Base-by-base conservation (phyloP, 1,140 invertebrate species). In the Cydia splendana region DNA sequence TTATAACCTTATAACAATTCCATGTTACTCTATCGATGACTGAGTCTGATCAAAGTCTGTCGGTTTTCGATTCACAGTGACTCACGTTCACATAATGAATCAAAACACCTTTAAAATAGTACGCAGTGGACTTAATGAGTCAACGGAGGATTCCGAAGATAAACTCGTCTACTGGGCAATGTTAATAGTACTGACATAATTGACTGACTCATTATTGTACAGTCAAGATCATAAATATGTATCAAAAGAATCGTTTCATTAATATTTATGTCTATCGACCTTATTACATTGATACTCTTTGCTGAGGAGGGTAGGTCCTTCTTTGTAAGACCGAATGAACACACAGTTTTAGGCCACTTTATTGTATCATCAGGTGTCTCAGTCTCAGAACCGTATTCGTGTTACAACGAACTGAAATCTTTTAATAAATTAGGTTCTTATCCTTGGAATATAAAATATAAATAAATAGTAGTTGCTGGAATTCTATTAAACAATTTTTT, bases 101-200 rank as follows among this genome's bases (percentile, higher is more conserved):
- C 30, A 71, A 71, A 71, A 34, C 30, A 71, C 67, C 34, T 71
- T 38, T 30, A 38, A 71, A 62, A 24, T 62, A 34, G 67, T 38
- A 45, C 38, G 7, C 5, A 53, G 34, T 71, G 67, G 12, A 71
- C 67, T 38, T 71, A 71, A 71, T 71, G 67, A 71, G 67, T 71
- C 67, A 71, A 69, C 13, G 67, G 6, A 42, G 30, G 15, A 18
- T 45, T 71, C 34, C 34, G 38, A 71, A n/a, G 67, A 71, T 71
- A 71, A 38, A 71, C 67, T 71, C 57, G 57, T 62, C 20, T 71
- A 38, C 34, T 71, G 30, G 67, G 34, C 18, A 62, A 20, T 62
- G 30, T 38, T 67, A 34, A 3, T n/a, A 7, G 28, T 10, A 42
- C 67, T 38, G 67, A 42, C n/a, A 71, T 38, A 71, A 71, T 38